Base-by-base conservation (phyloP, 2,113 vertebrate genomes). In the Salvelinus alpinus region DNA sequence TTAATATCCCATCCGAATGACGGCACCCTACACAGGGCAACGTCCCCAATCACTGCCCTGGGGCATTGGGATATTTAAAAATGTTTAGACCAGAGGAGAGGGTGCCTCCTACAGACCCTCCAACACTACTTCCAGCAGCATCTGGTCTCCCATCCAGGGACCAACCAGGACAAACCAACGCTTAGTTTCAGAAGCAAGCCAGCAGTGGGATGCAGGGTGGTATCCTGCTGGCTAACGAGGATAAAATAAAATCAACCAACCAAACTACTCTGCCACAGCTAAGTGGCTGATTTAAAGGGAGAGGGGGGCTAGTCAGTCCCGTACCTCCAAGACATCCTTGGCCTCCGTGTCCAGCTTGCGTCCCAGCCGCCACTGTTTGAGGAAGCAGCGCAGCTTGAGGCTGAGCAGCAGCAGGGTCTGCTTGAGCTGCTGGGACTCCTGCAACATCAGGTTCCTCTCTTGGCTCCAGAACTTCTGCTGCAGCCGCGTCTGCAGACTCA, bases 371-470 rank as follows among this genome's bases (percentile, higher is more conserved):
- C 98, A 99, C 76, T 94, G 92, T 84, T 97, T 98, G 88, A 99
- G 95, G 89, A 99, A 97, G 95, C 97, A 98, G 83, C 96, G 95
- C n/a, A 99, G 95, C 80, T 98, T 99, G 92, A 98, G 96, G 90
- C 96, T 98, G 88, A 98, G 95, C 82, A 98, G 91, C 54, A 98
- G 84, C 77, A 99, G 95, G 76, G 94, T 95, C 86, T 99, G 96
- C 87, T 96, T 96, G 84, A 99, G 96, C 86, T 99, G 98, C 85
- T 98, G 97, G 0, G 96, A 95, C 90, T 99, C 98, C 84, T 98
- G 97, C 29, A 98, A 93, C 88, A 99, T 89, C 74, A 98, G 91
- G 74, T 95, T 97, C 90, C 96, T 96, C 90, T 98, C 97, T 88
- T 96, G 97, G 87, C 94, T 95, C 97, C 97, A 99, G 84, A 97